Evolutionary conservation across 64 coral and sea anemone species (phyloP).

Genomic region (Pachyseris speciosa): DNA sequence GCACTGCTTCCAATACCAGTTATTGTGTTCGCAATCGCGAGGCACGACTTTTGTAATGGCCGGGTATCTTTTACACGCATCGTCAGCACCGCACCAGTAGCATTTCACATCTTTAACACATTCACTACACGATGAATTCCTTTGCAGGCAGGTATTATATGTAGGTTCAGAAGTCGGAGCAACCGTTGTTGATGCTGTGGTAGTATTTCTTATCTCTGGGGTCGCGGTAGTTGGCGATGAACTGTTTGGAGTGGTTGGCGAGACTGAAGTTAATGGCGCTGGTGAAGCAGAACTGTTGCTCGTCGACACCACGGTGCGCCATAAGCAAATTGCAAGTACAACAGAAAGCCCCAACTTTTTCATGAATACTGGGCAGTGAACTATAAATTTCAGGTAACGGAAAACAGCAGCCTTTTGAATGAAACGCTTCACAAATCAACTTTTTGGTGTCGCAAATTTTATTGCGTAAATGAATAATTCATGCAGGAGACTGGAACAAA

Average conservation of each 20-base stretch:
- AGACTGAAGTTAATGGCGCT: neutral
- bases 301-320: neutral
- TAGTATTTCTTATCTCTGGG: neutral
- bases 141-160: constrained; percentile 45
- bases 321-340: neutral
- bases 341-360: neutral
- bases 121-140: constrained; percentile 53
- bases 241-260: neutral
- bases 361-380: neutral
- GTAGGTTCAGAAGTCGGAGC: constrained; percentile 30
- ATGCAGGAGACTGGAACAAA: constrained; percentile 3
- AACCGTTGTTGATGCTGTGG: constrained; percentile 4
- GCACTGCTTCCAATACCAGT: constrained; percentile 91
- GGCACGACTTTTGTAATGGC: constrained; percentile 36
- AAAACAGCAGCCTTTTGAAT: neutral
- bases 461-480: constrained; percentile 17
- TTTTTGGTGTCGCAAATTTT: neutral
- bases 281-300: neutral
- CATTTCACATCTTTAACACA: constrained; percentile 68
- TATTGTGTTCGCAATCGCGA: constrained; percentile 61
- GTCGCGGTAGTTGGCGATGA: neutral
- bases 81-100: constrained; percentile 67
- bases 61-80: constrained; percentile 54
- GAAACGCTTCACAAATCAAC: neutral
- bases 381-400: neutral